Evolutionary conservation across 2,113 vertebrate genomes (phyloP).

Genomic region (Pao palembangensis): DNA sequence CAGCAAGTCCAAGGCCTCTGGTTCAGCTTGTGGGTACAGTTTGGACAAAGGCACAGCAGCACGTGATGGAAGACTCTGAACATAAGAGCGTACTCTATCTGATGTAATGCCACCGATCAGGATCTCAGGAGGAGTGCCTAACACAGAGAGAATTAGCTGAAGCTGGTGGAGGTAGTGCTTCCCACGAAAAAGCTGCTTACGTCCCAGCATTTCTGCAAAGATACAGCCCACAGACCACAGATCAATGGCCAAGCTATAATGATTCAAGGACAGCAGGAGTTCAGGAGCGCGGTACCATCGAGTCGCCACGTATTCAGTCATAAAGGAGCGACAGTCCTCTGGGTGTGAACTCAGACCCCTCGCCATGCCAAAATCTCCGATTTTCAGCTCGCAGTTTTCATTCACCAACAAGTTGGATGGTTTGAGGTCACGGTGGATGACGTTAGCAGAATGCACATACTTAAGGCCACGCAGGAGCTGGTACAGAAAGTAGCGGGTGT

Average conservation of each 20-base stretch:
- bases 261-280: conserved; percentile 87
- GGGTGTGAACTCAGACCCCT: conserved; percentile 84
- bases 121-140: conserved; percentile 84
- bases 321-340: conserved; percentile 85
- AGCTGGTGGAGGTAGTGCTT: conserved; percentile 92
- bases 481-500: conserved; percentile 95
- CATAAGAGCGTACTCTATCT: conserved; percentile 86
- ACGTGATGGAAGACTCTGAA: conserved; percentile 84
- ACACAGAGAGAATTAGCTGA: conserved; percentile 86
- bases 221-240: conserved; percentile 96
- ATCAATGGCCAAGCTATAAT: conserved; percentile 91
- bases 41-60: conserved; percentile 78
- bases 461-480: conserved; percentile 94
- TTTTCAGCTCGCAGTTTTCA: conserved; percentile 96
- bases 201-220: conserved; percentile 92
- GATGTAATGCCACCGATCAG: conserved; percentile 86
- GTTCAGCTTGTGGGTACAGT: conserved; percentile 81
- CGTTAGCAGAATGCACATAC: conserved; percentile 95
- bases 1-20: conserved; percentile 79
- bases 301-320: conserved; percentile 95
- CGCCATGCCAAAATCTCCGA: conserved; percentile 96
- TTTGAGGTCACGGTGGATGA: conserved; percentile 95
- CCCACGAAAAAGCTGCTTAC: conserved; percentile 89
- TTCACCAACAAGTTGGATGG: conserved; percentile 93
- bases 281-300: conserved; percentile 96